Conservation (phyloP, 2,888 invertebrate species). For the Furcula furcula region DNA sequence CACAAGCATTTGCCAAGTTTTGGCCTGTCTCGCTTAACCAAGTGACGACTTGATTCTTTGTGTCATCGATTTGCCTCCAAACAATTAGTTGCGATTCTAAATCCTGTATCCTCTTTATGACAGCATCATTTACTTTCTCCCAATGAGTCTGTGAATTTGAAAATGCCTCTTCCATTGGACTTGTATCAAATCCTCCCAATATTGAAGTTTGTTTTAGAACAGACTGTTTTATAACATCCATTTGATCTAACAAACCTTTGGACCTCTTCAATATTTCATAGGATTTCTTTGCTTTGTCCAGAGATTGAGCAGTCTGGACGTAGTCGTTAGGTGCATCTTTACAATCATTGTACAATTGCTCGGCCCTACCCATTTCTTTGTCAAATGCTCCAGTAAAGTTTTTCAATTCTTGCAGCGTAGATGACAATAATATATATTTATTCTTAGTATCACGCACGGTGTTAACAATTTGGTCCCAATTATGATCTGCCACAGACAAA, state of each 20-base stretch:
- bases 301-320: slow-evolving; percentile 85
- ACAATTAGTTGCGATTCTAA: slow-evolving; percentile 94
- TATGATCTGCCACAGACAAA: slow-evolving; percentile 88
- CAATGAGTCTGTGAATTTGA: slow-evolving; percentile 84
- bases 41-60: slow-evolving; percentile 89
- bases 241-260: slow-evolving; percentile 88
- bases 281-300: slow-evolving; percentile 89
- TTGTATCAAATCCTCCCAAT: slow-evolving; percentile 84
- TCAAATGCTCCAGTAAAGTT: slow-evolving; percentile 87
- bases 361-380: slow-evolving; percentile 86
- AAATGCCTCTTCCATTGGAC: slow-evolving; percentile 82
- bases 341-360: slow-evolving; percentile 83
- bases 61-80: slow-evolving; percentile 95
- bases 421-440: slow-evolving; percentile 87
- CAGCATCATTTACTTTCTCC: slow-evolving; percentile 86
- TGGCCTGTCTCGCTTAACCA: slow-evolving; percentile 94
- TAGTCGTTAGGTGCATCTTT: slow-evolving; percentile 87
- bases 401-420: slow-evolving; percentile 88
- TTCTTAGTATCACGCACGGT: slow-evolving; percentile 87
- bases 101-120: slow-evolving; percentile 88
- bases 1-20: slow-evolving; percentile 87
- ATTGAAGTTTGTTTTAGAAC: slow-evolving; percentile 86
- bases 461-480: slow-evolving; percentile 90
- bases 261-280: slow-evolving; percentile 88
- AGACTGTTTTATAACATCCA: slow-evolving; percentile 88